These are phyloP conservation scores for Marisa cornuarietis DNA, from an alignment of 1,140 invertebrate species.

Conservation along the genomic window DNA sequence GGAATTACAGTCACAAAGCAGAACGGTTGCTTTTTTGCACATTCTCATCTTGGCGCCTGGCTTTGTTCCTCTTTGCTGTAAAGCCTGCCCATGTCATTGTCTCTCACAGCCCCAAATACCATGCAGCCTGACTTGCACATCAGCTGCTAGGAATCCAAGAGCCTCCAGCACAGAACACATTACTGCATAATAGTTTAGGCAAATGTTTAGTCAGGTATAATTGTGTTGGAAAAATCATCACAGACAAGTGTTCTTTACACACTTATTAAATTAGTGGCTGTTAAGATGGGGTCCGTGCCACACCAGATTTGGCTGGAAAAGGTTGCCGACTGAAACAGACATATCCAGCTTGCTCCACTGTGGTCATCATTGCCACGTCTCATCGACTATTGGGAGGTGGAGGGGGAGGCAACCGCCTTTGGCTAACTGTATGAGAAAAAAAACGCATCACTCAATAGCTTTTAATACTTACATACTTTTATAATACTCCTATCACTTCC, in stretches of 20 bases:
- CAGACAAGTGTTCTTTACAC: slow-evolving; percentile 1
- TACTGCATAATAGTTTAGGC: no score
- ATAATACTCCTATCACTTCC: not conserved
- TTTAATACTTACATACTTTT: not conserved
- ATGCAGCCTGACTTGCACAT: no score
- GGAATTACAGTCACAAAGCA: no score
- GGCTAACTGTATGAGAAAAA: not conserved
- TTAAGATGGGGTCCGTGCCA: not conserved
- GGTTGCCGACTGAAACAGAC: not conserved
- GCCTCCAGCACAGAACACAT: no score
- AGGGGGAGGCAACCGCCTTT: slow-evolving; percentile 13
- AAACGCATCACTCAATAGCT: not conserved
- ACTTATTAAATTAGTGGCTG: not conserved
- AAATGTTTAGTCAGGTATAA: no score
- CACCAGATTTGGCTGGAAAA: not conserved
- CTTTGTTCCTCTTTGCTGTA: no score
- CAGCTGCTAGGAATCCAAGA: no score
- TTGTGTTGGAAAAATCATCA: no score
- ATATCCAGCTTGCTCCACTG: not conserved
- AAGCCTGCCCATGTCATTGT: no score
- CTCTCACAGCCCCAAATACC: no score
- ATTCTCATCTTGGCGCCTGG: no score
- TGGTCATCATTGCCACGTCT: not conserved
- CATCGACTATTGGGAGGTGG: slow-evolving; percentile 26
- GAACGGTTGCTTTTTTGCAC: no score